Evolutionary conservation across 2,888 invertebrate genomes (phyloP).

Genomic region (Fragum fragum): DNA sequence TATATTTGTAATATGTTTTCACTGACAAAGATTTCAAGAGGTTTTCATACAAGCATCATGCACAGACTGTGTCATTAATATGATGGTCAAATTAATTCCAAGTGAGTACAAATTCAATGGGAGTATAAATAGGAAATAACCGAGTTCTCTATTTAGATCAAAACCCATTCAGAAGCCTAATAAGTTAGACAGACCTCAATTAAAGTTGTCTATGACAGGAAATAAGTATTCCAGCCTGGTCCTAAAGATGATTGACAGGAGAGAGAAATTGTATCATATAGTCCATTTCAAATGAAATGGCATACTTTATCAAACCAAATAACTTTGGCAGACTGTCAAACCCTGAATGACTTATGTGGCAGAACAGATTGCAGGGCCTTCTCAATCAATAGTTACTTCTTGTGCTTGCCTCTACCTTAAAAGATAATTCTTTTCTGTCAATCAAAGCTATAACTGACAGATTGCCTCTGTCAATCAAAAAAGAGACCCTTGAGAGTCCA

Average conservation of each 20-base stretch:
- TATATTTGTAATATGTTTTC: too few species aligned
- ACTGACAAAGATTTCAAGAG: too few species aligned
- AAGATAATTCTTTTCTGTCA: too few species aligned
- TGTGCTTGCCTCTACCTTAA: too few species aligned
- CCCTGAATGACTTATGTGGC: conserved; percentile 9
- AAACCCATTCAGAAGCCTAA: neutral
- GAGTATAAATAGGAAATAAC: neutral
- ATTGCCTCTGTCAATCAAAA: too few species aligned
- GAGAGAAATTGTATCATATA: conserved; percentile 15
- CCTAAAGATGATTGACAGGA: conserved; percentile 16
- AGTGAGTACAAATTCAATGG: too few species aligned
- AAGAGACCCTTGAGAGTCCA: too few species aligned
- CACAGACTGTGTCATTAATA: too few species aligned
- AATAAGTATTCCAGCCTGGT: conserved; percentile 13
- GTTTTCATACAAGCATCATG: too few species aligned
- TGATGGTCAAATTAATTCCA: too few species aligned
- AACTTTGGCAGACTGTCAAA: conserved; percentile 22
- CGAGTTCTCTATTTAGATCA: neutral
- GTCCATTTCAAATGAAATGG: conserved; percentile 15
- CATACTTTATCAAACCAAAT: conserved; percentile 33
- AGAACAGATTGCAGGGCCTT: neutral
- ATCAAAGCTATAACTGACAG: too few species aligned
- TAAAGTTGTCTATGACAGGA: conserved; percentile 20
- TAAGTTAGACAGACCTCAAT: conserved; percentile 1
- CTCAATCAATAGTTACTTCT: neutral